phyloP scores from a whole-genome alignment of 1,140 invertebrate genomes.

The Trachymyrmex cornetzi region DNA sequence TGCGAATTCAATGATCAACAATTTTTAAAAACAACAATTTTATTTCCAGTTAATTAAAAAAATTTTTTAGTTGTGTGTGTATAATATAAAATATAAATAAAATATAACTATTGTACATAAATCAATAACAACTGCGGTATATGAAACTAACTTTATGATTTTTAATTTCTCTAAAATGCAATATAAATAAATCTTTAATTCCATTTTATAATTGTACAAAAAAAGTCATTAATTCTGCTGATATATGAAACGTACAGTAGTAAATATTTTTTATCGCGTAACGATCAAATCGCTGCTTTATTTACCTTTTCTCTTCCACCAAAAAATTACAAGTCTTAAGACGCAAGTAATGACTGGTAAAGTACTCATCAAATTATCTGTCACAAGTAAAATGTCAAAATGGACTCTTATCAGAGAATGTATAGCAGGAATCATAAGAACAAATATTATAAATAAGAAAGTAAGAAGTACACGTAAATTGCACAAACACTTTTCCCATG shows the following conservation, averaged over 20 bases:
- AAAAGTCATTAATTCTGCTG: not conserved
- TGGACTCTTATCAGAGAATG: not conserved
- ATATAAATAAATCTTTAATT: not conserved
- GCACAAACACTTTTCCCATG: not conserved
- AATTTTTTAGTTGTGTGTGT: no score
- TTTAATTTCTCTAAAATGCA: no score
- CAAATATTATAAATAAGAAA: not conserved
- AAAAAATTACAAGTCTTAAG: slow-evolving; percentile 16
- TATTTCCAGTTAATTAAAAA: no score
- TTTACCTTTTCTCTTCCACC: slow-evolving; percentile 40
- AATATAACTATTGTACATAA: no score
- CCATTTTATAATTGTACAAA: not conserved
- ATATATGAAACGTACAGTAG: no score
- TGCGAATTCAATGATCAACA: no score
- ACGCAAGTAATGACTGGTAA: not conserved
- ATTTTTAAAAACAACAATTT: no score
- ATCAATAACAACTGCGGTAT: no score
- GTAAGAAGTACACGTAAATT: not conserved
- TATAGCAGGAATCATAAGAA: slow-evolving; percentile 8
- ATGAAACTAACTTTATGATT: no score
- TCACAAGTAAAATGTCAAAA: not conserved
- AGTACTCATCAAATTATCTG: slow-evolving; percentile 26
- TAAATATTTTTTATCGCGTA: no score
- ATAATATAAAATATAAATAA: no score
- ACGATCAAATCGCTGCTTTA: not conserved